Evolutionary conservation across 2,888 invertebrate species (phyloP), one percentile per base, ranked within the genome.

Genomic region (Agonopterix subpropinquella): DNA sequence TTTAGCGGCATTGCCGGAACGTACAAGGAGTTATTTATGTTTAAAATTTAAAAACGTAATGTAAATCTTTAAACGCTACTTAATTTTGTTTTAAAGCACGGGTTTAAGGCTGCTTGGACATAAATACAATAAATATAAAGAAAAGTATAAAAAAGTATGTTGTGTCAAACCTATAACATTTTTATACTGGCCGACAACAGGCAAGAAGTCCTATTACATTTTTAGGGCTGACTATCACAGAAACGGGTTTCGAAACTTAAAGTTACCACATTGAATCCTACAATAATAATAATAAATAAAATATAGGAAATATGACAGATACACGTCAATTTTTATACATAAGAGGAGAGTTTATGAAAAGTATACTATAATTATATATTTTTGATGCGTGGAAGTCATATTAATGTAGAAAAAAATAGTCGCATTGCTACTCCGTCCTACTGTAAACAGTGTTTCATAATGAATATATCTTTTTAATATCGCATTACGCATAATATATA

Each of bases 191-290:
- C n/a, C n/a, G 10, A 4, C 39, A 42, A 13, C 11, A 42, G 42
- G 10, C 3, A 41, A 36, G 42, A 48, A 39, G 49, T 50, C 28
- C 28, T 28, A 18, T 7, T 7, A 1, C 28, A 47, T n/a, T 44
- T 54, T 61, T 62, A 70, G 74, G 73, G 71, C 65, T 76, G 70
- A 62, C 72, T 66, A 57, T 66, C 68, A 63, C 60, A 54, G 42
- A 77, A 81, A 86, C 87, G 87, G 87, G 87, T 87, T 73, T 73
- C 65, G 83, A 76, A 87, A 87, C 80, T 70, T 62, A 39, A 76
- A 85, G 87, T 87, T 87, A 87, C 87, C 87, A 87, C 67, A 71
- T 58, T 64, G 68, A 77, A 77, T 82, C 81, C 82, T 85, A 81
- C 77, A 65, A 63, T 69, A 28, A 47, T 69, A 28, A 47, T 71